Percentiles rank a stretch among this genome's conserved stretches.
Conservation (phyloP, 1,140 invertebrate species). For the Drosophila paulistorum region DNA sequence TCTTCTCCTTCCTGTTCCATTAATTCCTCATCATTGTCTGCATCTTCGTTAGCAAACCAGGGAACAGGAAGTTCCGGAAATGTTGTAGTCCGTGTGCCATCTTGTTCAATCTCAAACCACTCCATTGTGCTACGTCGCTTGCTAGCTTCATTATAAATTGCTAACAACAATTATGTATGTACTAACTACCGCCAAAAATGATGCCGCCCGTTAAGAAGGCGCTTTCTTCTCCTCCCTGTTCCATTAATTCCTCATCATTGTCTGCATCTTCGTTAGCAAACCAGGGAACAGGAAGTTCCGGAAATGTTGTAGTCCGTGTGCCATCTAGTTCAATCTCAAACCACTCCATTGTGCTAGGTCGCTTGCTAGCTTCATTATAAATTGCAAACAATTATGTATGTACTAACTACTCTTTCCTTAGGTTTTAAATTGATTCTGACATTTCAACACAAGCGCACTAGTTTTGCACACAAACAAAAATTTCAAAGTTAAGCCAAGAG, state of each 20-base stretch:
- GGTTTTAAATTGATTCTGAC: conserved; percentile 6
- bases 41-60: neutral
- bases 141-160: neutral
- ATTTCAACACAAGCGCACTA: conserved; percentile 26
- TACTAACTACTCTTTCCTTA: conserved; percentile 5
- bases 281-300: no score
- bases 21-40: neutral
- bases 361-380: no score
- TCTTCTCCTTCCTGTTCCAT: neutral
- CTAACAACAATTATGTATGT: neutral
- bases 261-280: no score
- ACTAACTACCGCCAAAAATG: no score
- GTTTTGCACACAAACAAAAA: conserved; percentile 41
- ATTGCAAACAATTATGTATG: no score
- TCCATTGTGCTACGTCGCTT: conserved; percentile 42
- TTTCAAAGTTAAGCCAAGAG: no score
- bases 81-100: conserved; percentile 10
- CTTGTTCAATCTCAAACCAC: conserved; percentile 60
- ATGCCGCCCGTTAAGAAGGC: no score
- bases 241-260: no score
- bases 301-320: no score
- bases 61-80: conserved; percentile 27
- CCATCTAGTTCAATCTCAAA: no score
- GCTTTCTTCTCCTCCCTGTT: no score
- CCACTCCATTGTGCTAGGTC: no score